phyloP scores from a whole-genome alignment of 2,888 invertebrate species.

The Phlogophora meticulosa region DNA sequence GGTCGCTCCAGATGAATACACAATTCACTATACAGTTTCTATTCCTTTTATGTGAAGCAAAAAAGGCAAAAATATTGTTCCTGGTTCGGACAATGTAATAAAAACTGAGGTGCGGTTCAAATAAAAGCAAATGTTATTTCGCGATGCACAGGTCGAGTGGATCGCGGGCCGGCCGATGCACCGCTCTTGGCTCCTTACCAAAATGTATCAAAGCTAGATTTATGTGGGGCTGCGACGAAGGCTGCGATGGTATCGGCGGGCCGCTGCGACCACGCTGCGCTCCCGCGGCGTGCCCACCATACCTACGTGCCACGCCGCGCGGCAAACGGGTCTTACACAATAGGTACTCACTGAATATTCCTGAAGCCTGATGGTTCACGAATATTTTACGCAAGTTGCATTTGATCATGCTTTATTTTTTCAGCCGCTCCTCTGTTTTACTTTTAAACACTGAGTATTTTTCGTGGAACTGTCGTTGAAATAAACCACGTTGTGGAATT shows the following conservation, averaged over 20 bases:
- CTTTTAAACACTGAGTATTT: not conserved
- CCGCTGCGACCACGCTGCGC: slow-evolving; percentile 58
- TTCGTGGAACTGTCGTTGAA: not conserved
- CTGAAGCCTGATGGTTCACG: slow-evolving; percentile 27
- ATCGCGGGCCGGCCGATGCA: slow-evolving; percentile 71
- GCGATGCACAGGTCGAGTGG: slow-evolving; percentile 73
- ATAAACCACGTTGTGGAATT: not conserved
- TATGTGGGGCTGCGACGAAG: slow-evolving; percentile 87
- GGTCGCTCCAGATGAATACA: slow-evolving; percentile 54
- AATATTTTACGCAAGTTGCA: slow-evolving; percentile 26
- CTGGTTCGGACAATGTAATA: slow-evolving; percentile 56
- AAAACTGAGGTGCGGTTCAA: slow-evolving; percentile 66
- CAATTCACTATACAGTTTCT: slow-evolving; percentile 38
- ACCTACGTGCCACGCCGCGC: slow-evolving; percentile 27
- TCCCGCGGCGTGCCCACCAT: slow-evolving; percentile 57
- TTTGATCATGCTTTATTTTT: slow-evolving; percentile 33
- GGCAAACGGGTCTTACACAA: slow-evolving; percentile 45
- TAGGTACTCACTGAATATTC: slow-evolving; percentile 42
- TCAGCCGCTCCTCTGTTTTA: slow-evolving; percentile 22
- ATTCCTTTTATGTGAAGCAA: slow-evolving; percentile 25
- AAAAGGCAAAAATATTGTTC: slow-evolving; percentile 44
- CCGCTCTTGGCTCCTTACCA: slow-evolving; percentile 88
- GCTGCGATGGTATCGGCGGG: slow-evolving; percentile 84
- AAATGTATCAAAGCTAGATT: slow-evolving; percentile 90
- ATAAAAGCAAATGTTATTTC: slow-evolving; percentile 78